Evolutionary conservation across 30 jellyfish, hydroid and myxozoan species (phyloP).

Genomic region (Turritopsis dohrnii): DNA sequence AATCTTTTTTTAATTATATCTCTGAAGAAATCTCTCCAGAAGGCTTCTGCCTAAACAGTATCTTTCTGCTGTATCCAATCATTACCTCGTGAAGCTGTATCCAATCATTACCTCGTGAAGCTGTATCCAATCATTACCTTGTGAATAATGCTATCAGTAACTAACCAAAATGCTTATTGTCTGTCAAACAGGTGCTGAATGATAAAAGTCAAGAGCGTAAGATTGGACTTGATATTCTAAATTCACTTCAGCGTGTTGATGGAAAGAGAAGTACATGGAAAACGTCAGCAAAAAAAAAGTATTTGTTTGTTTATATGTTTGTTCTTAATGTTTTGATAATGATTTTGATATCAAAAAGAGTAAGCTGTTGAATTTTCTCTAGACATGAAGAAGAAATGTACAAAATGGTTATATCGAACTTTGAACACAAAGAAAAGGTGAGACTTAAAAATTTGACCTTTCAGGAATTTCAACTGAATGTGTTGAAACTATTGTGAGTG

Average conservation of each 20-base stretch:
- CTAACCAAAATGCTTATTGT: not conserved
- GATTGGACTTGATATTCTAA: constrained; percentile 58
- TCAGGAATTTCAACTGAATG: too few species aligned
- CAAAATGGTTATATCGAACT: constrained; percentile 56
- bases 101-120: too few species aligned
- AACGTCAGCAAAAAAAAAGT: constrained; percentile 12
- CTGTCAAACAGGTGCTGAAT: constrained; percentile 46
- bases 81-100: too few species aligned
- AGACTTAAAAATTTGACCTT: too few species aligned
- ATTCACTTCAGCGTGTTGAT: constrained; percentile 67
- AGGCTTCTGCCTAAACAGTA: too few species aligned
- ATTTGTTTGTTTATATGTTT: not conserved
- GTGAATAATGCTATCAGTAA: not conserved
- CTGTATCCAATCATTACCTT: not conserved
- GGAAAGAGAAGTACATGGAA: constrained; percentile 90
- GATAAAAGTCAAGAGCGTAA: constrained; percentile 63
- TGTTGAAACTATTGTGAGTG: too few species aligned
- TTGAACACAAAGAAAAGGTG: constrained; percentile 85
- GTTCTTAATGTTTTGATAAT: not conserved
- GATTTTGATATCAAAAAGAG: too few species aligned
- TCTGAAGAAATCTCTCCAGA: not conserved
- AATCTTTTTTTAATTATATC: not conserved
- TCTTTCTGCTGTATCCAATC: too few species aligned
- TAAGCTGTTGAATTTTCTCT: not conserved
- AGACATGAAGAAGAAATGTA: constrained; percentile 91